These are phyloP conservation scores for Trinorchestia longiramus DNA, from an alignment of 1,140 invertebrate species.

Conservation along the genomic window DNA sequence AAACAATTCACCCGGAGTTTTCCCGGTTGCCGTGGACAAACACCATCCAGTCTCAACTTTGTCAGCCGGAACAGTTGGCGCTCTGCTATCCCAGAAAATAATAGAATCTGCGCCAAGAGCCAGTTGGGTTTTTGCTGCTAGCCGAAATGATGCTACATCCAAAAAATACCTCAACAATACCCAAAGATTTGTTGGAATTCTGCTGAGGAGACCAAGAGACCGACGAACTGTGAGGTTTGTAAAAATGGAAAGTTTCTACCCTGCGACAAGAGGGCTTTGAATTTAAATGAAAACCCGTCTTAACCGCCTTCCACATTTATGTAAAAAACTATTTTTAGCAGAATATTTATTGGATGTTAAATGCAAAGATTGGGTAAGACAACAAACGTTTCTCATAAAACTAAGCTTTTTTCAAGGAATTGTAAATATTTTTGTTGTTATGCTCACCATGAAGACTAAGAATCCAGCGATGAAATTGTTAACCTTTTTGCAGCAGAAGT, in stretches of 20 bases:
- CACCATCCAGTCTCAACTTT: not conserved
- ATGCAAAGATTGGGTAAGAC: not conserved
- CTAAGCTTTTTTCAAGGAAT: not conserved
- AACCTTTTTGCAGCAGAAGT: no score
- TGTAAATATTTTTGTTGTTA: not conserved
- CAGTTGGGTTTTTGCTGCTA: not conserved
- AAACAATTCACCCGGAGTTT: not conserved
- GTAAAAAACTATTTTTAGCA: not conserved
- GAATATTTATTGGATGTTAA: not conserved
- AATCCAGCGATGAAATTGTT: not conserved
- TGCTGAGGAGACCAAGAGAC: slow-evolving; percentile 5
- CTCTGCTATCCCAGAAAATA: slow-evolving; percentile 27
- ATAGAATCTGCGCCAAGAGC: slow-evolving; percentile 28
- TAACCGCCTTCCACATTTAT: not conserved
- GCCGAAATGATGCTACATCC: not conserved
- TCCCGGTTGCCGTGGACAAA: not conserved
- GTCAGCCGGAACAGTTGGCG: not conserved
- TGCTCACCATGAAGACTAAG: not conserved
- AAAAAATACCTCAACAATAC: slow-evolving; percentile 14
- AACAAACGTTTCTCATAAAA: not conserved
- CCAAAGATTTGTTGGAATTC: slow-evolving; percentile 20
- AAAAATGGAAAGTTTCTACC: slow-evolving; percentile 22
- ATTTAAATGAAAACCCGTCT: not conserved
- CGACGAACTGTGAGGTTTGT: not conserved
- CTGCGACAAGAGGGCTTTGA: not conserved